Evolutionary conservation across 2,888 invertebrate species (phyloP).

Genomic region (Drosophila melanosoma): DNA sequence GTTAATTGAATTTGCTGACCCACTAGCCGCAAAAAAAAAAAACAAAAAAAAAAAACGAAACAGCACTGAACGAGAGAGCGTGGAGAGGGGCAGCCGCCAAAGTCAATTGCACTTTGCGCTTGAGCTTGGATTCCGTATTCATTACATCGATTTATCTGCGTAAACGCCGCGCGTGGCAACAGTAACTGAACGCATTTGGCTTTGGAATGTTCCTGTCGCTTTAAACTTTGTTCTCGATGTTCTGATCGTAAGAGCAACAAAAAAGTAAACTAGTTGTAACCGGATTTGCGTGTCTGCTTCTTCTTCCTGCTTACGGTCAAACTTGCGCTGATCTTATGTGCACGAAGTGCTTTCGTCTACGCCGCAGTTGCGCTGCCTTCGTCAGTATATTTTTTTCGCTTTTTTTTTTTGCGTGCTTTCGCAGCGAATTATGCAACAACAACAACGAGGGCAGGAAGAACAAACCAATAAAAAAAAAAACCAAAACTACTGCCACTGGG

Average conservation of each 20-base stretch:
- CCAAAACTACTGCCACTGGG: slow-evolving; percentile 20
- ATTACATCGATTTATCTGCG: slow-evolving; percentile 50
- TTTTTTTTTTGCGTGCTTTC: slow-evolving; percentile 21
- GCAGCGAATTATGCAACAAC: slow-evolving; percentile 40
- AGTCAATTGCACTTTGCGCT: slow-evolving; percentile 50
- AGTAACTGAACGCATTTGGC: slow-evolving; percentile 38
- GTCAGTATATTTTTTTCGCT: slow-evolving; percentile 6
- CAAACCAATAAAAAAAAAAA: neutral
- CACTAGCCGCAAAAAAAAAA: slow-evolving; percentile 62
- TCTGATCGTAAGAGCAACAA: slow-evolving; percentile 6
- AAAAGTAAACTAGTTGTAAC: slow-evolving; percentile 42
- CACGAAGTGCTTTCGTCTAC: slow-evolving; percentile 12
- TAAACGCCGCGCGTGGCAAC: slow-evolving; percentile 61
- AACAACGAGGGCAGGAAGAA: slow-evolving; percentile 7
- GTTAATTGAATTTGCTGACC: slow-evolving; percentile 82
- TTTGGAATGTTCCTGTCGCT: slow-evolving; percentile 32
- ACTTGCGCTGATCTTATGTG: slow-evolving; percentile 38
- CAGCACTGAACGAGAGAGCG: neutral
- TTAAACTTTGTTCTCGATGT: slow-evolving; percentile 32
- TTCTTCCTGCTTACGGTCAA: slow-evolving; percentile 28
- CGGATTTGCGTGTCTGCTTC: slow-evolving; percentile 33
- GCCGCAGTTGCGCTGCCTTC: neutral
- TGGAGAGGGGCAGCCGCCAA: neutral
- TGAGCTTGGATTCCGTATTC: slow-evolving; percentile 60
- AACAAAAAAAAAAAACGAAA: slow-evolving; percentile 26